These are phyloP conservation scores for Antedon mediterranea DNA, from an alignment of 53 echinoderm and acorn worm species.

Conservation along the genomic window DNA sequence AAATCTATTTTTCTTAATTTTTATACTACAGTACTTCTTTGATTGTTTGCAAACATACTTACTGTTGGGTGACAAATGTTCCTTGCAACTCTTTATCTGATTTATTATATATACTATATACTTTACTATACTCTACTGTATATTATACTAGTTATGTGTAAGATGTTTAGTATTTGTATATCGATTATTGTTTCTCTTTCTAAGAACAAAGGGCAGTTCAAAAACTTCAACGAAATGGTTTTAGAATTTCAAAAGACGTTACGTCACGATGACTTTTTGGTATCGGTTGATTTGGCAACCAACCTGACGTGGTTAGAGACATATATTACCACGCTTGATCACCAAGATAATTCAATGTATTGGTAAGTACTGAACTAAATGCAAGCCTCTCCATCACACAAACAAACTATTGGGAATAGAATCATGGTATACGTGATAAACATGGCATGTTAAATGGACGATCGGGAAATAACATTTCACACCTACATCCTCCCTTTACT, in stretches of 20 bases:
- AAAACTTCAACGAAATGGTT: constrained; percentile 86
- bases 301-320: constrained; percentile 83
- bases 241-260: constrained; percentile 74
- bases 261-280: constrained; percentile 84
- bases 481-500: no score
- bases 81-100: no score
- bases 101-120: no score
- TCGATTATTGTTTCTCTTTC: no score
- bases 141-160: no score
- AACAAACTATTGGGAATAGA: background rate
- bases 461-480: no score
- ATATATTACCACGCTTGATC: constrained; percentile 60
- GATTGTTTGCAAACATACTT: no score
- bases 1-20: no score
- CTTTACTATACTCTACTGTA: no score
- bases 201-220: constrained; percentile 61
- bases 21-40: no score
- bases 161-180: no score
- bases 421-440: background rate
- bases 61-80: no score
- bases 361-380: constrained; percentile 26
- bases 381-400: background rate
- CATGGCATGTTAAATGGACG: background rate
- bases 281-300: constrained; percentile 68
- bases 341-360: constrained; percentile 73